Percentiles rank a stretch among this genome's conserved stretches.
phyloP scores from a whole-genome alignment of 35 echinoderm and acorn worm genomes.

The Eucidaris tribuloides region DNA sequence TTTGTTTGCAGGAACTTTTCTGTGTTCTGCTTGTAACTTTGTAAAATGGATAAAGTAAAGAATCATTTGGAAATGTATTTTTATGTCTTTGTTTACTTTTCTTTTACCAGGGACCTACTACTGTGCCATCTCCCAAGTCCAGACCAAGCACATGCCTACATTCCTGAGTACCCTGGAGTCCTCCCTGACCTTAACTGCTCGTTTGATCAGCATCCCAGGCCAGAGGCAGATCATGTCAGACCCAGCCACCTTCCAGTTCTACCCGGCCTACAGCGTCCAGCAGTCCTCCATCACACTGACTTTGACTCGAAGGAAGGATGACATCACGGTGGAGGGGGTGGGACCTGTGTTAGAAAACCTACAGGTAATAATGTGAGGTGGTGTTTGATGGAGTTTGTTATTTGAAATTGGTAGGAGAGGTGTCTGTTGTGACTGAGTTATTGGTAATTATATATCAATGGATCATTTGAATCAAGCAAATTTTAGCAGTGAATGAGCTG shows the following conservation, averaged over 20 bases:
- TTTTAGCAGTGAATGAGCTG: too few species aligned
- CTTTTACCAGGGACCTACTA: constrained; percentile 21
- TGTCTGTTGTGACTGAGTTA: too few species aligned
- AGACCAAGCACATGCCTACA: constrained; percentile 25
- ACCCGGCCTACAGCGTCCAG: constrained; percentile 3
- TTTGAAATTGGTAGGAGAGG: too few species aligned
- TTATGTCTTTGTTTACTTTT: too few species aligned
- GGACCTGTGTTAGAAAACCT: constrained; percentile 11
- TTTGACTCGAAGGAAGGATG: constrained; percentile 1
- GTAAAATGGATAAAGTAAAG: too few species aligned
- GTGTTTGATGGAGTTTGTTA: too few species aligned
- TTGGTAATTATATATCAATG: too few species aligned
- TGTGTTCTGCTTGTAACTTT: too few species aligned
- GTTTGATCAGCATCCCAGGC: constrained; percentile 1
- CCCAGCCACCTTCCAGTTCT: constrained; percentile 26
- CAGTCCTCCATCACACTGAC: constrained; percentile 19
- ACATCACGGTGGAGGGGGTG: constrained; percentile 41
- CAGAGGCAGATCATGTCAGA: constrained; percentile 43
- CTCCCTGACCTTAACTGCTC: constrained; percentile 1
- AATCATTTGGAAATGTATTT: too few species aligned
- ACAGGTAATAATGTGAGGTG: too few species aligned
- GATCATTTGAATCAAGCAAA: too few species aligned
- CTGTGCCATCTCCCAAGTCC: constrained; percentile 37
- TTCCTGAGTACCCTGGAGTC: constrained; percentile 47
- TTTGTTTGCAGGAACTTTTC: too few species aligned